These are phyloP conservation scores for Liodrosophila aerea DNA, from an alignment of 2,888 invertebrate species.

Conservation along the genomic window DNA sequence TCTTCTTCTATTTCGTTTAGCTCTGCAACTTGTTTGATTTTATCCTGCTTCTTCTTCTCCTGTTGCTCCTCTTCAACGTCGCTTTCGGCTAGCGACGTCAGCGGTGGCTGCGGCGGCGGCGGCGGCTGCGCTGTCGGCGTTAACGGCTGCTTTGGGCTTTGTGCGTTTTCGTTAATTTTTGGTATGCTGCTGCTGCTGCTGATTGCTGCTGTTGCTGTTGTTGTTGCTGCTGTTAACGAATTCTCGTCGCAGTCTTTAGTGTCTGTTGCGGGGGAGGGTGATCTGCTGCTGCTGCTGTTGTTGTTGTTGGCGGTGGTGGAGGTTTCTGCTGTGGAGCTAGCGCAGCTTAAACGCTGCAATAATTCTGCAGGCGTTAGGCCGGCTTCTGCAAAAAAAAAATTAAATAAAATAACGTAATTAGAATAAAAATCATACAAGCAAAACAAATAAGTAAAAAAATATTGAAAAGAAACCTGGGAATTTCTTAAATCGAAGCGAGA, in stretches of 20 bases:
- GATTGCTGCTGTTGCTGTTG: conserved; percentile 39
- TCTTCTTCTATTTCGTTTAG: too few relatives aligned
- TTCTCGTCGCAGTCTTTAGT: conserved; percentile 71
- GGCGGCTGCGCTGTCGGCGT: conserved; percentile 28
- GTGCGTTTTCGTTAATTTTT: conserved; percentile 54
- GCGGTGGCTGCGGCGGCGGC: conserved; percentile 35
- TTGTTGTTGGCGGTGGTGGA: conserved; percentile 31
- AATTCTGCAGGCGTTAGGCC: conserved; percentile 62
- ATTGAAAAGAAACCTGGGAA: too few relatives aligned
- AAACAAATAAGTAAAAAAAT: neutral
- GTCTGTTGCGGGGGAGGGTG: conserved; percentile 53
- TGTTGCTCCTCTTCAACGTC: conserved; percentile 7
- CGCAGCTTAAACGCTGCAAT: conserved; percentile 61
- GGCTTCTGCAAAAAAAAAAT: conserved; percentile 56
- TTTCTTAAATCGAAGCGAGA: too few relatives aligned
- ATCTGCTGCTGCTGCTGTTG: conserved; percentile 30
- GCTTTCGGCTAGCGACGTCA: conserved; percentile 19
- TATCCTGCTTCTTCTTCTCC: too few relatives aligned
- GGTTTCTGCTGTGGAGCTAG: conserved; percentile 23
- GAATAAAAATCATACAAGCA: neutral
- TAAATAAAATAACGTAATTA: conserved; percentile 11
- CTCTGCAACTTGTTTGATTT: too few relatives aligned
- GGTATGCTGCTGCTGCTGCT: conserved; percentile 55
- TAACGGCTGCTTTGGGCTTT: conserved; percentile 45
- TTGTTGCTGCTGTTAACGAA: conserved; percentile 31